Conservation (phyloP, 2,113 vertebrate species). For the Phocoena sinus region DNA sequence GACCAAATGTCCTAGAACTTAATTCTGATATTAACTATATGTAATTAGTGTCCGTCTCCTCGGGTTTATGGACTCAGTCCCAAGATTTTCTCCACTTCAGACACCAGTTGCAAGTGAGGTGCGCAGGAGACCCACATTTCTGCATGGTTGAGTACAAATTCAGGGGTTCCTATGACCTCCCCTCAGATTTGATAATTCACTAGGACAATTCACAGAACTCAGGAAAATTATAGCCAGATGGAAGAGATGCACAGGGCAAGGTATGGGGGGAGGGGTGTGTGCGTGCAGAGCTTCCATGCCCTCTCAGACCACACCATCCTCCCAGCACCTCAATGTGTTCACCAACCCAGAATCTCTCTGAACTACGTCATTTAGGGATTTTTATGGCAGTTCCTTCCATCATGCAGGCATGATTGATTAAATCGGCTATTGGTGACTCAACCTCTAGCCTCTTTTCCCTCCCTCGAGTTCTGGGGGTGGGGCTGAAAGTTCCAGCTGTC, state of each 20-base stretch:
- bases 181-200: too few relatives aligned
- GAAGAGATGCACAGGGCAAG: not conserved
- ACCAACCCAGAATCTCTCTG: not conserved
- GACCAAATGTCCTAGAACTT: not conserved
- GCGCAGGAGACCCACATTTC: not conserved
- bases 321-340: not conserved
- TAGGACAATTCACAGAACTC: not conserved
- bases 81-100: not conserved
- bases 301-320: not conserved
- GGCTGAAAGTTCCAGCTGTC: not conserved
- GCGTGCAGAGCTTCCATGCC: not conserved
- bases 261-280: not conserved
- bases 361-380: not conserved
- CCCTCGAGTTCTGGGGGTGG: not conserved
- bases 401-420: not conserved
- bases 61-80: not conserved
- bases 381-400: not conserved
- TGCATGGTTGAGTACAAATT: not conserved
- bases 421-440: not conserved
- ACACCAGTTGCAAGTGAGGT: not conserved
- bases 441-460: not conserved
- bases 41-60: not conserved
- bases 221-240: not conserved
- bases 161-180: not conserved
- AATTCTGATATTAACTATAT: not conserved